These are phyloP conservation scores for Lacanobia oleracea DNA, from an alignment of 2,888 invertebrate genomes.

Conservation along the genomic window DNA sequence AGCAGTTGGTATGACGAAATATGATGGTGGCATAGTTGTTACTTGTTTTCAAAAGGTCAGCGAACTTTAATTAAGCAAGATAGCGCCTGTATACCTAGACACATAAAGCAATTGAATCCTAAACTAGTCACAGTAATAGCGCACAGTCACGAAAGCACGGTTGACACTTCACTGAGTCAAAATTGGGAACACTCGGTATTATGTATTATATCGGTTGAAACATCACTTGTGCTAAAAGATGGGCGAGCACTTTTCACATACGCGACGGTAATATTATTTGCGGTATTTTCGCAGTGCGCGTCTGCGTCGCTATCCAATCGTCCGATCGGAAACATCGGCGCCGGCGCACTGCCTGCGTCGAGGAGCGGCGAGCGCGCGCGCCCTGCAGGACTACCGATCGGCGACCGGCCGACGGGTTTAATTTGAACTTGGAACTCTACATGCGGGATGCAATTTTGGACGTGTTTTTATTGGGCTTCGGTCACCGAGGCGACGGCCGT, in stretches of 20 bases:
- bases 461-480: slow-evolving; percentile 81
- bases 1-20: slow-evolving; percentile 34
- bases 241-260: slow-evolving; percentile 62
- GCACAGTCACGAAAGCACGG: slow-evolving; percentile 70
- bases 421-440: slow-evolving; percentile 83
- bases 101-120: slow-evolving; percentile 67
- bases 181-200: slow-evolving; percentile 42
- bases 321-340: slow-evolving; percentile 84
- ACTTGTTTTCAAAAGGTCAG: slow-evolving; percentile 62
- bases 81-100: slow-evolving; percentile 63
- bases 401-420: slow-evolving; percentile 73
- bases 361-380: slow-evolving; percentile 59
- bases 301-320: slow-evolving; percentile 77
- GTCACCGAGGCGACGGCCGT: slow-evolving; percentile 73
- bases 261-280: slow-evolving; percentile 65
- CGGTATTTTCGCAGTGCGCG: slow-evolving; percentile 76
- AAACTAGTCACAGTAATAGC: slow-evolving; percentile 67
- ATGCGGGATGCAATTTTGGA: slow-evolving; percentile 81
- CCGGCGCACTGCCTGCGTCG: slow-evolving; percentile 79
- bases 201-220: slow-evolving; percentile 35
- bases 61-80: slow-evolving; percentile 74
- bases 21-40: slow-evolving; percentile 49
- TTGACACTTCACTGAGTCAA: slow-evolving; percentile 54
- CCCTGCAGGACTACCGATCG: slow-evolving; percentile 69
- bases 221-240: slow-evolving; percentile 68